Conservation (phyloP, 2,113 vertebrate genomes). For the Sylvicapra grimmia region DNA sequence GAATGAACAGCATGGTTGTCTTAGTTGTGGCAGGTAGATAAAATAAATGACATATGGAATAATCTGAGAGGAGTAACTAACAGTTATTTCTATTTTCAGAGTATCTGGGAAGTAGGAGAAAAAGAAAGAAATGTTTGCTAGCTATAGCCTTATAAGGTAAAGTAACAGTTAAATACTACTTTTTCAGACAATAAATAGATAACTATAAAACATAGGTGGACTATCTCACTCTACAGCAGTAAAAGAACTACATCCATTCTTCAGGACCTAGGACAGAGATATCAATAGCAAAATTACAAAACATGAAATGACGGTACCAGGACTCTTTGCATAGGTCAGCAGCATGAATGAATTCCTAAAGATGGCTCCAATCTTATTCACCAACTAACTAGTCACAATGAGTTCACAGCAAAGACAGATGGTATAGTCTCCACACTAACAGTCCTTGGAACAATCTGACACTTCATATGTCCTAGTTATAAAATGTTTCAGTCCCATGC, state of each 20-base stretch:
- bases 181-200: not conserved
- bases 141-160: not conserved
- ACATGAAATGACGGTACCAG: not conserved
- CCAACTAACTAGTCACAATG: not conserved
- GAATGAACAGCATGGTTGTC: not conserved
- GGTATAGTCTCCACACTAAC: not conserved
- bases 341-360: not conserved
- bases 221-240: not conserved
- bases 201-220: not conserved
- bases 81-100: not conserved
- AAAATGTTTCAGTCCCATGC: not conserved
- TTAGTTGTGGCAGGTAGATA: not conserved
- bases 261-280: conserved; percentile 1
- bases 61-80: not conserved
- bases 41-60: not conserved
- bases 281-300: not conserved
- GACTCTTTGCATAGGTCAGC: not conserved
- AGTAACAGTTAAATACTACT: not conserved
- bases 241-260: not conserved
- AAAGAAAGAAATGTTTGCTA: not conserved
- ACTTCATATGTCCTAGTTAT: not conserved
- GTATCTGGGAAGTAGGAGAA: not conserved
- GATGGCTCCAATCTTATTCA: not conserved
- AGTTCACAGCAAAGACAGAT: not conserved
- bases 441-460: not conserved